Evolutionary conservation across 2,113 vertebrate genomes (phyloP).

Genomic region (Regulus satrapa): DNA sequence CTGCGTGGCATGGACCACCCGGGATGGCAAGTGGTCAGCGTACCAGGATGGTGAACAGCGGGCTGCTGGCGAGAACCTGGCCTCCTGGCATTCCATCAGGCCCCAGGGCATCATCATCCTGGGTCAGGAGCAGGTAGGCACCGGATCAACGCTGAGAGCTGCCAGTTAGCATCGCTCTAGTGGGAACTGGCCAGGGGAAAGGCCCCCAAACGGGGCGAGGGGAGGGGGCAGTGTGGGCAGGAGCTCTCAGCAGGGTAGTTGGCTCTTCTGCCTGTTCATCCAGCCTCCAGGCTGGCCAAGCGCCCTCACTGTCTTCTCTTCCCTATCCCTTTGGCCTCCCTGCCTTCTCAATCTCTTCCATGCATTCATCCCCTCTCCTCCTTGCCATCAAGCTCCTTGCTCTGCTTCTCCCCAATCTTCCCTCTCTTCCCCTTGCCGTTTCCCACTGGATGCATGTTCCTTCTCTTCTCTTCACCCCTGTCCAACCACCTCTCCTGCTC

Average conservation of each 20-base stretch:
- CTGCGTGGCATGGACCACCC: conserved; percentile 91
- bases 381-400: not conserved
- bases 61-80: conserved; percentile 86
- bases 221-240: accelerated
- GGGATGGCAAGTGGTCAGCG: conserved; percentile 88
- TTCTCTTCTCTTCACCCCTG: not conserved
- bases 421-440: not conserved
- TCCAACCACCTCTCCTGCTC: not conserved
- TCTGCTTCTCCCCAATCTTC: not conserved
- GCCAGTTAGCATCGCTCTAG: accelerated
- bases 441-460: not conserved
- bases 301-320: not conserved
- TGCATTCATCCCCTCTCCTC: not conserved
- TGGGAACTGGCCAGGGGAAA: accelerated
- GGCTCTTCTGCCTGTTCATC: not conserved
- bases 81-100: conserved; percentile 94
- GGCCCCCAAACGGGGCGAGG: accelerated
- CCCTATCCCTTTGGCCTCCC: not conserved
- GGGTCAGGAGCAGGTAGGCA: conserved; percentile 92
- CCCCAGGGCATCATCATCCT: conserved; percentile 90
- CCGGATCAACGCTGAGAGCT: accelerated
- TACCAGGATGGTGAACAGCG: conserved; percentile 86
- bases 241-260: accelerated
- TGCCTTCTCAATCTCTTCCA: not conserved
- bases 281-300: accelerated